Evolutionary conservation across 2,113 vertebrate genomes (phyloP).

Genomic region (Neomonachus schauinslandi): DNA sequence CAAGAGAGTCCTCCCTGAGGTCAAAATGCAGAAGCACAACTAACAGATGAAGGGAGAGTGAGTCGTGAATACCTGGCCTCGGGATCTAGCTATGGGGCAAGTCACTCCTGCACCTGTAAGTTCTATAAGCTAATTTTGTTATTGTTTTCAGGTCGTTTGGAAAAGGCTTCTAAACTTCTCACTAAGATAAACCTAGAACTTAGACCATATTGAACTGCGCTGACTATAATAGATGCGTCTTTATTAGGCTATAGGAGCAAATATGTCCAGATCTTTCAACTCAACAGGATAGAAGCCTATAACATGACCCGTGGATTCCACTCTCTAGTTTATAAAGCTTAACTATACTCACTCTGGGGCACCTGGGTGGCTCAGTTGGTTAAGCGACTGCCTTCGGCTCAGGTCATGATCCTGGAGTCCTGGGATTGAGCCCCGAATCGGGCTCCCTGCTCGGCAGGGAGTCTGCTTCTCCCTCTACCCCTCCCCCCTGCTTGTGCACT

Average conservation of each 20-base stretch:
- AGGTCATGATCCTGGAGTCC: background rate
- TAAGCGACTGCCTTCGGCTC: background rate
- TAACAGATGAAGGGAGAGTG: background rate
- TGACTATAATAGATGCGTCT: background rate
- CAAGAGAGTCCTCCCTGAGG: background rate
- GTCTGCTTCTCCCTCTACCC: background rate
- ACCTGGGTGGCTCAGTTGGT: background rate
- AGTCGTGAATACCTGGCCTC: background rate
- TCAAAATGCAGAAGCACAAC: background rate
- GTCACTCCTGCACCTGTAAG: background rate
- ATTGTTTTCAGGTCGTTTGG: background rate
- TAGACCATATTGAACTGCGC: background rate
- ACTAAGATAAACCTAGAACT: slow-evolving; percentile 20
- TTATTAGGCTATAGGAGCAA: background rate
- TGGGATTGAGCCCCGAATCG: too few species aligned
- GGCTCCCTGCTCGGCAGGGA: background rate
- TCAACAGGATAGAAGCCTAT: background rate
- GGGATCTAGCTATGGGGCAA: background rate
- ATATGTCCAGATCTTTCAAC: background rate
- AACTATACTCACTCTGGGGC: background rate
- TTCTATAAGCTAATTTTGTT: background rate
- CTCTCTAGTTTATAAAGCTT: background rate
- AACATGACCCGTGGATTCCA: background rate
- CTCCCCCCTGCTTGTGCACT: background rate
- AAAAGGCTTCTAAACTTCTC: background rate